Percentiles rank a stretch among this genome's conserved stretches.
These are phyloP conservation scores for Calonectris borealis DNA, from an alignment of 2,113 vertebrate species.

Conservation along the genomic window DNA sequence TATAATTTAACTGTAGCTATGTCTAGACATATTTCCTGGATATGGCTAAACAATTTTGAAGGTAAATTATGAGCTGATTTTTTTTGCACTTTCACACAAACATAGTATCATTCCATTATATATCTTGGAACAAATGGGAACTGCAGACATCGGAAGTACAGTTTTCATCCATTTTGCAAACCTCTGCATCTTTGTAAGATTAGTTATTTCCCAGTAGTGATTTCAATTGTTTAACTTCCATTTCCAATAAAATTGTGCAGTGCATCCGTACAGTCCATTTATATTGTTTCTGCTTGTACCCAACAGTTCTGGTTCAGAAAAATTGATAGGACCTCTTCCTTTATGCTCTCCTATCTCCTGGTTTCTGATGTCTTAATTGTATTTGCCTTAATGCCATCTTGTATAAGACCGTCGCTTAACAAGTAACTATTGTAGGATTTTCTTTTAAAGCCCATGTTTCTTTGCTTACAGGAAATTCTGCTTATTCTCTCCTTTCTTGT, in stretches of 20 bases:
- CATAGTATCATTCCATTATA: conserved; percentile 22
- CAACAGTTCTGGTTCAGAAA: background rate
- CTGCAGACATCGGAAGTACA: background rate
- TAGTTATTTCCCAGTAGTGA: background rate
- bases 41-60: conserved; percentile 63
- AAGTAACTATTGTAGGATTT: background rate
- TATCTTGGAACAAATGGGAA: conserved; percentile 31
- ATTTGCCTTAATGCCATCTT: background rate
- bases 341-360: background rate
- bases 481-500: background rate
- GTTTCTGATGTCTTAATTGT: background rate
- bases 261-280: background rate
- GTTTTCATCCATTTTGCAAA: conserved; percentile 12
- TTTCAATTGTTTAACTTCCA: background rate
- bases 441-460: background rate
- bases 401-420: background rate
- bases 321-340: background rate
- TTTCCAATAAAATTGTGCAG: background rate
- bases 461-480: background rate
- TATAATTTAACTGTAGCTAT: conserved; percentile 52
- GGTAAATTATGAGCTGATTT: conserved; percentile 47
- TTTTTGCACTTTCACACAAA: conserved; percentile 35
- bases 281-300: background rate
- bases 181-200: background rate
- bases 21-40: conserved; percentile 67